These are phyloP conservation scores for Lemur catta DNA, from an alignment of 2,797 vertebrate genomes.

Conservation along the genomic window DNA sequence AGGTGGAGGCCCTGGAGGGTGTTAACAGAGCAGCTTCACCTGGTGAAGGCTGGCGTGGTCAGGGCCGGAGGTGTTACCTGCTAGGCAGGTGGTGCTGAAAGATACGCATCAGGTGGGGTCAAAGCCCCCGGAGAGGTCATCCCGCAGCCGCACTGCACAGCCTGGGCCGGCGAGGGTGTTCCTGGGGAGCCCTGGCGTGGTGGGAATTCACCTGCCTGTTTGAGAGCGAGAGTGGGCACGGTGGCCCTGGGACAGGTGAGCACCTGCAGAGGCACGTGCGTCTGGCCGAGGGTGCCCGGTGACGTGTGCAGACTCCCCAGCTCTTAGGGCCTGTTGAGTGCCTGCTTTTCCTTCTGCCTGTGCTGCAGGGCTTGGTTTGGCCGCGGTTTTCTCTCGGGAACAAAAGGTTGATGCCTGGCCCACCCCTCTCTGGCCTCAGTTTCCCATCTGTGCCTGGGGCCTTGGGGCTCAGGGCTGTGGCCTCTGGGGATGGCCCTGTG, in stretches of 20 bases:
- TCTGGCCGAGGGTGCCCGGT: too few relatives aligned
- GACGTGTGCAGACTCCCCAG: fast-evolving
- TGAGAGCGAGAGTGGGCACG: neutral
- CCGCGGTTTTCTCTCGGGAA: fast-evolving
- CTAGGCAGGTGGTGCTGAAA: neutral
- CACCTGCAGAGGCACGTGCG: neutral
- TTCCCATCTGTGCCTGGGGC: neutral
- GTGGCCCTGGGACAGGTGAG: neutral
- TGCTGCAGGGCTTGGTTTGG: neutral
- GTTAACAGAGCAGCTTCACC: neutral
- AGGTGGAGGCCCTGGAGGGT: neutral
- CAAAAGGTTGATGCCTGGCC: neutral
- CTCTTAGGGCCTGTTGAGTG: fast-evolving
- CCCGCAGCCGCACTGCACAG: fast-evolving
- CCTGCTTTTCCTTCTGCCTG: neutral
- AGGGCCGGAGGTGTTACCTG: neutral
- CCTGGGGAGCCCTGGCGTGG: neutral
- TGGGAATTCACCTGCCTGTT: too few relatives aligned
- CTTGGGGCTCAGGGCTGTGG: neutral
- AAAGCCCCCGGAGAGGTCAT: neutral
- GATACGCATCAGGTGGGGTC: neutral
- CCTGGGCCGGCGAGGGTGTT: neutral
- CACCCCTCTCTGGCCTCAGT: neutral
- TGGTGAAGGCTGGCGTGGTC: neutral
- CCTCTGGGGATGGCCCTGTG: neutral